A percentile compares a stretch with the other conserved stretches of the same genome.
Evolutionary conservation across 2,888 invertebrate genomes (phyloP).

Genomic region (Bombylius discolor): DNA sequence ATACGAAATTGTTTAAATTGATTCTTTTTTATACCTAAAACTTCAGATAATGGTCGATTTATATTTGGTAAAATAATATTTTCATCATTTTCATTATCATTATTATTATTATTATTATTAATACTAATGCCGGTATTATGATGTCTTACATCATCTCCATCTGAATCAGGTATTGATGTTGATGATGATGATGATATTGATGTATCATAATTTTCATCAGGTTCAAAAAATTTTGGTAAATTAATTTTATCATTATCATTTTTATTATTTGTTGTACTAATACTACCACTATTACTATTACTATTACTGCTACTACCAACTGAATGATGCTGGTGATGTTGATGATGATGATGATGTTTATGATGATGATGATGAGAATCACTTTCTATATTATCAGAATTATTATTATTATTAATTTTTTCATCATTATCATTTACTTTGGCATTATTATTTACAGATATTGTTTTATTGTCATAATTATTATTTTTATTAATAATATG

Average conservation of each 20-base stretch:
- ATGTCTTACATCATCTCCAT: too few species aligned
- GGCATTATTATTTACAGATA: constrained; percentile 1
- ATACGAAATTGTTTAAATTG: constrained; percentile 36
- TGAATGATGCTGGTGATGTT: not conserved
- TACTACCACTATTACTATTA: constrained; percentile 10
- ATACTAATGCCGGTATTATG: constrained; percentile 1
- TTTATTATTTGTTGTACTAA: constrained; percentile 12
- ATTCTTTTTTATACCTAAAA: constrained; percentile 36
- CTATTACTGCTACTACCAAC: not conserved
- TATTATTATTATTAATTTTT: not conserved
- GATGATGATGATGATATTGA: not conserved
- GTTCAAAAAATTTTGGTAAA: not conserved
- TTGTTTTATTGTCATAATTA: constrained; percentile 20
- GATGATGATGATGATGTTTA: too few species aligned
- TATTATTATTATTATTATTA: not conserved
- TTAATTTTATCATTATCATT: constrained; percentile 12
- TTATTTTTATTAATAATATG: constrained; percentile 26
- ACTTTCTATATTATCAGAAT: not conserved
- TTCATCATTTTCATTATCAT: constrained; percentile 20
- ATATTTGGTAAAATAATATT: constrained; percentile 36
- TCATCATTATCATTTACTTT: constrained; percentile 21
- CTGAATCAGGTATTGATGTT: constrained; percentile 3
- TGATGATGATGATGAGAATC: not conserved
- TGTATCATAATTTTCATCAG: not conserved
- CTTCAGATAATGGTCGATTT: constrained; percentile 35